Conservation (phyloP, 2,888 invertebrate genomes). For the Hydroisotoma schaefferi region DNA sequence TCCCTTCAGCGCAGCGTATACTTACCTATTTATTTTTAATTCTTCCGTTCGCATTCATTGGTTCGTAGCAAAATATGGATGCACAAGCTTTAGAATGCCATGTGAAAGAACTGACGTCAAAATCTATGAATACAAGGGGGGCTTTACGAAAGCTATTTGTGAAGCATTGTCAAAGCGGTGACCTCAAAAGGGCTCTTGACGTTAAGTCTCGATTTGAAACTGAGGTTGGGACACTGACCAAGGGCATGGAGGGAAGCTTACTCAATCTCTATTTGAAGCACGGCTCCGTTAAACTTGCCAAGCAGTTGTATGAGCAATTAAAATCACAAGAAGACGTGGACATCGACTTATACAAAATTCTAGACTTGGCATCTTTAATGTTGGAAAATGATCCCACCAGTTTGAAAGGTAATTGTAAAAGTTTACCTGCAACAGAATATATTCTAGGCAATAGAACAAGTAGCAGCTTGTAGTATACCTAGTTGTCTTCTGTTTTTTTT, state of each 20-base stretch:
- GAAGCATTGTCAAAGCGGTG: slow-evolving; percentile 30
- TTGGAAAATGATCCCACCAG: slow-evolving; percentile 11
- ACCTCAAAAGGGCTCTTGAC: slow-evolving; percentile 25
- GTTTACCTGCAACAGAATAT: too few species aligned
- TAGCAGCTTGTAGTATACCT: too few species aligned
- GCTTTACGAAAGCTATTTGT: slow-evolving; percentile 28
- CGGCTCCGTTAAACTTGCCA: background rate
- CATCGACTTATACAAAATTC: slow-evolving; percentile 31
- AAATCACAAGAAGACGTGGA: background rate
- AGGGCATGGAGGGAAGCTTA: slow-evolving; percentile 25
- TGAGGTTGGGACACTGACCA: slow-evolving; percentile 15
- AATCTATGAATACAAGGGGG: slow-evolving; percentile 33
- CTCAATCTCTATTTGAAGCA: background rate
- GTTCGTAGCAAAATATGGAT: slow-evolving; percentile 23
- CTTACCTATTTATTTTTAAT: too few species aligned
- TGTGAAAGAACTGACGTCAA: slow-evolving; percentile 23
- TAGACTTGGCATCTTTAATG: slow-evolving; percentile 35
- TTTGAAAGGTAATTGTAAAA: too few species aligned
- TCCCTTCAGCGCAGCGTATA: too few species aligned
- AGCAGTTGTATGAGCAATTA: slow-evolving; percentile 1
- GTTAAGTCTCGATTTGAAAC: slow-evolving; percentile 23
- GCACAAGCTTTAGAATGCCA: slow-evolving; percentile 25
- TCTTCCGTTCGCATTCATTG: too few species aligned
- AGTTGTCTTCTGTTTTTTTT: background rate
- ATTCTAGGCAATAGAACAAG: too few species aligned